Conservation (phyloP, 2,797 vertebrate species). For the Semaprochilodus insignis region DNA sequence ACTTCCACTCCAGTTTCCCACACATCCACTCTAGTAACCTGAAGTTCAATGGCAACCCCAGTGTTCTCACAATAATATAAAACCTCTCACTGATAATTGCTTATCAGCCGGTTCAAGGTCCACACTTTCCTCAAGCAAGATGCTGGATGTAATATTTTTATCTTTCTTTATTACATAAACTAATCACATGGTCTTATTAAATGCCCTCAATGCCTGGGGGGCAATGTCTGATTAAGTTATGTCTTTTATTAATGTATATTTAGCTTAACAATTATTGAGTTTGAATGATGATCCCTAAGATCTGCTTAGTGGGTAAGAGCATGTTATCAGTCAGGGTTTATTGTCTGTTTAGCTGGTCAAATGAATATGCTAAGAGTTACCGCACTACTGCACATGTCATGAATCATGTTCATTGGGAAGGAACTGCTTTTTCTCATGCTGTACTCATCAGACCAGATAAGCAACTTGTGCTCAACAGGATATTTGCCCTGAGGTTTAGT, state of each 20-base stretch:
- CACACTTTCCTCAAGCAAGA: neutral
- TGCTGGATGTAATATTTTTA: conserved; percentile 45
- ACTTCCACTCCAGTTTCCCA: neutral
- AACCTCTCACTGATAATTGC: conserved; percentile 1
- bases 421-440: neutral
- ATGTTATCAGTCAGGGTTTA: neutral
- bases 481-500: conserved; percentile 11
- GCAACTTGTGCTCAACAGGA: neutral
- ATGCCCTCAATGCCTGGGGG: neutral
- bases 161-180: neutral
- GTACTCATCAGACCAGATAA: conserved; percentile 39
- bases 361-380: neutral
- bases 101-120: conserved; percentile 52
- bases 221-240: neutral
- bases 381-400: neutral
- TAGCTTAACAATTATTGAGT: neutral
- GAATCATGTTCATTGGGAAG: neutral
- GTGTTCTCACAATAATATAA: neutral
- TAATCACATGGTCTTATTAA: neutral
- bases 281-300: neutral
- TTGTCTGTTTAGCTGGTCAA: neutral
- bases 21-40: neutral
- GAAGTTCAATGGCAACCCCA: conserved; percentile 20
- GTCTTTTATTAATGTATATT: neutral
- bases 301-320: neutral